Base-by-base conservation (phyloP, 2,113 vertebrate species). In the Chlamydotis undulata region DNA sequence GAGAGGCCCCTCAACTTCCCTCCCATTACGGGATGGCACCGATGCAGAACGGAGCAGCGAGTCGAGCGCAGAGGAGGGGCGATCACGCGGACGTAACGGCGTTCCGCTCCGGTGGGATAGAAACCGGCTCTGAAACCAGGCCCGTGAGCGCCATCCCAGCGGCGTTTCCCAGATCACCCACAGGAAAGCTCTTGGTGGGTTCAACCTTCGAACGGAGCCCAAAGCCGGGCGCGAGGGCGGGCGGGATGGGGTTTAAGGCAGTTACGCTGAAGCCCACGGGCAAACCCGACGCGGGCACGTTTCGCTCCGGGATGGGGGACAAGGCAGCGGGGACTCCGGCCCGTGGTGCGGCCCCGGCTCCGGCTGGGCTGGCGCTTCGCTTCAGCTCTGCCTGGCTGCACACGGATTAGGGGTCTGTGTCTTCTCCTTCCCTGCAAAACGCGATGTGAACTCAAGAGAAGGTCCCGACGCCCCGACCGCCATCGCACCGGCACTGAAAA, bases 61-160 rank as follows among this genome's bases (percentile, higher is more conserved):
- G 35, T 4, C 0, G 28, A 53, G 71, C 63, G 2, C 1, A 0
- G 76, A 22, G 59, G 21, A 12, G 1, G 6, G 49, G 19, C 0
- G n/a, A 7, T 10, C n/a, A 2, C 84, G 17, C 4, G 2, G 68
- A 4, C 0, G 6, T 7, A 8, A 39, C 10, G 4, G 59, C 1
- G 1, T 37, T 75, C 41, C 0, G 4, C 64, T 85, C 25, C 3
- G 29, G 43, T 10, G 70, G 68, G 33, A 55, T 28, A 75, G 63
- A 64, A 64, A 81, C 22, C 68, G 23, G 55, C 85, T 63, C 77
- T 8, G 0, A 35, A 8, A 25, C 2, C 43, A 10, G 10, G 7
- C 52, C 80, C 29, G 0, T 2, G 50, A 55, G 6, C 0, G 0
- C 0, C 0, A 69, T 31, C 45, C 71, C 83, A 35, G 78, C 0